Evolutionary conservation across 2,888 invertebrate genomes (phyloP), one percentile per base, ranked within the genome.

Genomic region (Amblyjoppa proteus): DNA sequence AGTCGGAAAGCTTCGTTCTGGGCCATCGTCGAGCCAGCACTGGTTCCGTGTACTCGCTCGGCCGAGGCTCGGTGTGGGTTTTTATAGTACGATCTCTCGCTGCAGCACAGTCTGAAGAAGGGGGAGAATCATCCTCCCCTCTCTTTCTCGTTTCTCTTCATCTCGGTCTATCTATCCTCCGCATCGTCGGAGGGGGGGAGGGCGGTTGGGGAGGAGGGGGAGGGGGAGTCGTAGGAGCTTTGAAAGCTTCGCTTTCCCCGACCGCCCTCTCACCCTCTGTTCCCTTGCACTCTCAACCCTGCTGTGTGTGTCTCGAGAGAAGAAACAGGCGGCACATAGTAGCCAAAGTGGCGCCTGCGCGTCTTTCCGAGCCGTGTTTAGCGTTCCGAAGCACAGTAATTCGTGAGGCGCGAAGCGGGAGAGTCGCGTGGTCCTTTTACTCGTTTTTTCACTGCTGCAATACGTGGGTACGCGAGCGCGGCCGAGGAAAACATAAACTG

Each of bases 341-440:
- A 61, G 41, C 69, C 38, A 69, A 51, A 53, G 74, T 53, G 85
- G 89, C 90, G 90, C 90, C 88, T 88, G 90, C 91, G 90, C 89
- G 84, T 77, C 81, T 77, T 81, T 85, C 80, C 87, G 79, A 87
- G 78, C 77, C 80, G 87, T 87, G 81, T 84, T 89, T 49, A 88
- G 90, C 90, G 90, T 90, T 89, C 88, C 88, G 81, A 88, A 88
- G 88, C 91, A 80, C 85, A 93, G 93, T 93, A 90, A 91, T 91
- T 91, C 93, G 93, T 92, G 91, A 90, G 89, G 91, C 91, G 91
- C 92, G 91, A 91, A 90, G 88, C 89, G 89, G 89, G 76, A 68
- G 76, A 75, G 85, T 83, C 83, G 82, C 89, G 90, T 89, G 91
- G 91, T 91, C 89, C 69, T 9, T 68, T 78, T 58, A 51, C 70